Evolutionary conservation across 2,113 vertebrate species (phyloP), one percentile per base, ranked within the genome.

Genomic region (Micronycteris hirsuta): DNA sequence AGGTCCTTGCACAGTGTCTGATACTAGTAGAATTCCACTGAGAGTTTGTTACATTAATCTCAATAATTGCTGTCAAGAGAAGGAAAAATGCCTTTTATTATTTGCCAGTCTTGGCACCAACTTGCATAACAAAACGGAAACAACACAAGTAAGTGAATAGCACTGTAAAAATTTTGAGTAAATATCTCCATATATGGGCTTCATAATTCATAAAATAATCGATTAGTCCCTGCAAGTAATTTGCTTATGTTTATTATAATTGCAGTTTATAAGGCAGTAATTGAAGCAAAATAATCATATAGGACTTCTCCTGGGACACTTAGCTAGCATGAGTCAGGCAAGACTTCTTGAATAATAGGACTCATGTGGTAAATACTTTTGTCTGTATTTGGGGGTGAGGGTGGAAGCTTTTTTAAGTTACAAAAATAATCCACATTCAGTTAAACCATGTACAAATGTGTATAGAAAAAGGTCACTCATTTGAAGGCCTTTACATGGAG

Each of bases 401-500:
- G 17, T 49, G 45, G 15, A 45, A 33, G 16, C 28, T 49, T 33
- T 45, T 47, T 47, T 76, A 76, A 49, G 73, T 76, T 76, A 49
- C 71, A 76, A 76, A 76, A 76, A 49, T 49, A 76, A 76, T 76
- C 28, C 45, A 76, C 43, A 16, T 49, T 4, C 43, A 76, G 43
- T 76, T 9, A 76, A 49, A 49, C 73, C 43, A 49, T 49, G 9
- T 76, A n/a, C 28, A 76, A 76, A 76, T 76, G 73, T 49, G 2
- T 47, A 49, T 20, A 58, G 22, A 47, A 49, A n/a, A 3, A 20
- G 20, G 28, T 28, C 45, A 82, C 4, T 82, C 61, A 63, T 76
- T 70, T 54, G 85, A 83, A 70, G 49, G 43, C 6, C 33, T 71
- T 98, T 97, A 43, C 98, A 97, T 73, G 98, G 97, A 97, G 99